Evolutionary conservation across 2,113 vertebrate genomes (phyloP).

Genomic region (Dicerorhinus sumatrensis): DNA sequence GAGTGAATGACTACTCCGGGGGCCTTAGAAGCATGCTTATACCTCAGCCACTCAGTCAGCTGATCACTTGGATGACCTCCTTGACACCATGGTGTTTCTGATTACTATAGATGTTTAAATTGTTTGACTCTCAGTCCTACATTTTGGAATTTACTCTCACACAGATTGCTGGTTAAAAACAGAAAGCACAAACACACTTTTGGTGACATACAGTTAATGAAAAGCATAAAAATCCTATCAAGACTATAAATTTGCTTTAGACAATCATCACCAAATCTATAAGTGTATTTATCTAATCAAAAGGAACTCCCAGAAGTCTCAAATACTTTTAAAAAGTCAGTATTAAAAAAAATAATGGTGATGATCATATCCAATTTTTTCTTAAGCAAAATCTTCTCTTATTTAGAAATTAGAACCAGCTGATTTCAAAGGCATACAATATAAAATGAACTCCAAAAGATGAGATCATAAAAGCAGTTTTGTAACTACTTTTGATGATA

Average conservation of each 20-base stretch:
- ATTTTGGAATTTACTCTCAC: neutral
- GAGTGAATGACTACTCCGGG: neutral
- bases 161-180: neutral
- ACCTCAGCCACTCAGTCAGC: neutral
- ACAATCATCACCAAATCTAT: neutral
- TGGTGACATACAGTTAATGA: slow-evolving; percentile 11
- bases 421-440: neutral
- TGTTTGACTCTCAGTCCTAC: neutral
- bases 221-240: neutral
- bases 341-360: neutral
- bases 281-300: slow-evolving; percentile 9
- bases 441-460: neutral
- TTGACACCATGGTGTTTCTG: neutral
- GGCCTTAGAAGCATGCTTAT: neutral
- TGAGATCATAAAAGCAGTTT: neutral
- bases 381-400: neutral
- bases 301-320: neutral
- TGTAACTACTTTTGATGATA: neutral
- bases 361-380: neutral
- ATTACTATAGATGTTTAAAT: slow-evolving; percentile 15
- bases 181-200: neutral
- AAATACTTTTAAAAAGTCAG: neutral
- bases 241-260: slow-evolving; percentile 5
- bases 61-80: neutral
- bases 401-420: slow-evolving; percentile 25